Base-by-base conservation (phyloP, 2,888 invertebrate genomes). In the Thymelicus acteon region DNA sequence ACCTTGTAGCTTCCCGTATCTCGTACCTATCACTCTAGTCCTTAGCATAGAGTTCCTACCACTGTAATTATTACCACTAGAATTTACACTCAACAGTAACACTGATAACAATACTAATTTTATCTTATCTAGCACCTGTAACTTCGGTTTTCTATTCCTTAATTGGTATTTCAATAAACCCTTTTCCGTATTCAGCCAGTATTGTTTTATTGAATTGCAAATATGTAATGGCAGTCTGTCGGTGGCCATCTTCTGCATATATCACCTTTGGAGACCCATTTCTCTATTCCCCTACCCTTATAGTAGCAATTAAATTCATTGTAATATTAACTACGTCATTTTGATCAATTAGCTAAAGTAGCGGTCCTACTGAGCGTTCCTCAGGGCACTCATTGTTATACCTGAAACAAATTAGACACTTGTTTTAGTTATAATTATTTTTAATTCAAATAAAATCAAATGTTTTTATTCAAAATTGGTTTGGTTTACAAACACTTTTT, bases 1-100 rank as follows among this genome's bases (percentile, higher is more conserved):
- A 4, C 98, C 98, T 85, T 98, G 97, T 72, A 98, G 92, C 73
- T 97, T 96, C 6, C 98, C 98, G 94, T 97, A 98, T 52, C 97
- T 95, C 6, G 98, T 97, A 77, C 96, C 96, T 68, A 98, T 97
- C 78, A 97, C 96, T 76, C 97, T 95, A 73, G 97, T 96, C 82
- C 97, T 96, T 76, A 96, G 89, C 87, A 97, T 96, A 64, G 96
- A 96, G 91, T 96, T 96, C 73, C 93, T 89, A 72, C 89, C 88
- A 75, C 82, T 83, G 75, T 89, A 92, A 78, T 87, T 89, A 79
- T 88, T 92, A 73, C 92, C 90, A 80, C 85, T 81, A 60, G 89
- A 87, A 76, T 85, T 84, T 64, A 88, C 87, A 75, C 84, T 87
- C 73, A 90, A 77, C 19, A 91, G 74, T 75, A 92, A 79, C 74